phyloP scores from a whole-genome alignment of 1,140 invertebrate species.

The Nylanderia fulva region DNA sequence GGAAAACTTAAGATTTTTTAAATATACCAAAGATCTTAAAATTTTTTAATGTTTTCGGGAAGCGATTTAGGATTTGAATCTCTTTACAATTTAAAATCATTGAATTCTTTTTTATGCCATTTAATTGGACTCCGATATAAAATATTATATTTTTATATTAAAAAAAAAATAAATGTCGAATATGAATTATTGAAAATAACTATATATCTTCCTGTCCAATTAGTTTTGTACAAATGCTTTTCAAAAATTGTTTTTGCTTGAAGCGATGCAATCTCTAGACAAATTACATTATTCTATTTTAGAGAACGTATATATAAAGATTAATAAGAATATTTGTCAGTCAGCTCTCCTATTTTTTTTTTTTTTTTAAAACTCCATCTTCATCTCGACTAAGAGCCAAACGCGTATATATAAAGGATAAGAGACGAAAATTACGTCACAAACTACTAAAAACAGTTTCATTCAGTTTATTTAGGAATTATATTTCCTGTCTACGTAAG shows the following conservation, averaged over 20 bases:
- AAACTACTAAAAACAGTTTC: conserved; percentile 3
- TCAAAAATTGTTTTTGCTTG: no score
- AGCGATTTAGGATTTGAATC: not conserved
- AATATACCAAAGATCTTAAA: not conserved
- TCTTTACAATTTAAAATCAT: not conserved
- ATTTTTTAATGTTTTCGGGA: not conserved
- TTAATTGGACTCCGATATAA: not conserved
- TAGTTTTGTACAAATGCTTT: not conserved
- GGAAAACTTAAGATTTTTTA: not conserved
- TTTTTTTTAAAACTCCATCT: no score
- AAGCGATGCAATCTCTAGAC: no score
- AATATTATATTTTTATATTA: not conserved
- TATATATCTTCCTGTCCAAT: not conserved
- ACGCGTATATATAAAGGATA: no score
- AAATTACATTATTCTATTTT: not conserved
- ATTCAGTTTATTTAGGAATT: not conserved
- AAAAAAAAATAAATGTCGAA: not conserved
- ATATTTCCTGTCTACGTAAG: not conserved
- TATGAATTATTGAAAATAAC: not conserved
- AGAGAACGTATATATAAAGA: not conserved
- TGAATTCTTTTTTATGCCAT: not conserved
- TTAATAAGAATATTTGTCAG: no score
- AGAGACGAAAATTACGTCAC: not conserved
- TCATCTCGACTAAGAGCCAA: no score
- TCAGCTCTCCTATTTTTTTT: no score